Conservation (phyloP, 2,888 invertebrate genomes). For the Aricia artaxerxes region DNA sequence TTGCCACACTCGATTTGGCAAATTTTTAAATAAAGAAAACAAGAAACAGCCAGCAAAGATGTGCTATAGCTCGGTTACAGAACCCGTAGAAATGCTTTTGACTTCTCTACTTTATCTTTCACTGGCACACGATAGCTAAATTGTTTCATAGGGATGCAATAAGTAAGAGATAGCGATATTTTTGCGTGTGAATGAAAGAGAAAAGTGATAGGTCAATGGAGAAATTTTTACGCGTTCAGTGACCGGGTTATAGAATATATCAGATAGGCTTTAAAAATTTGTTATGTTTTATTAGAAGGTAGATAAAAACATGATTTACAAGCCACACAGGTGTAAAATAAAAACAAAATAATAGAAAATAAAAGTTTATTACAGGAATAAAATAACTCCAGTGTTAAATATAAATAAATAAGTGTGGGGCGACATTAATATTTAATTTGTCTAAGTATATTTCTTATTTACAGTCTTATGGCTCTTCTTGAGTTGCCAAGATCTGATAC, state of each 20-base stretch:
- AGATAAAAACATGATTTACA: slow-evolving; percentile 26
- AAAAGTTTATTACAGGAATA: slow-evolving; percentile 72
- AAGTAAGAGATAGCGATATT: background rate
- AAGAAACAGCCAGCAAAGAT: background rate
- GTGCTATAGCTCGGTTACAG: background rate
- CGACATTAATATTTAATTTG: slow-evolving; percentile 26
- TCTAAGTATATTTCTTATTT: slow-evolving; percentile 30
- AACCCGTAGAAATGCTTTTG: background rate
- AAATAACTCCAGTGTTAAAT: slow-evolving; percentile 58
- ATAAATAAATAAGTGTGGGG: slow-evolving; percentile 41
- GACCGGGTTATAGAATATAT: no score
- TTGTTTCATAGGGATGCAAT: background rate
- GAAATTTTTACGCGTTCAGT: no score
- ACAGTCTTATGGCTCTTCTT: slow-evolving; percentile 27
- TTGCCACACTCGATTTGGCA: slow-evolving; percentile 52
- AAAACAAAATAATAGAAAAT: slow-evolving; percentile 60
- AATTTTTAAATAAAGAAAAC: slow-evolving; percentile 39
- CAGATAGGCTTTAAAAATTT: background rate
- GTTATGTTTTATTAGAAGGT: background rate
- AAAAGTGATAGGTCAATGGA: no score
- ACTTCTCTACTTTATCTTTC: background rate
- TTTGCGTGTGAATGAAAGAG: background rate
- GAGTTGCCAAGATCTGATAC: slow-evolving; percentile 3
- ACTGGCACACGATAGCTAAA: background rate
- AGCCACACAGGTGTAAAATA: slow-evolving; percentile 45